Conservation (phyloP, 1,140 invertebrate genomes). For the Triops longicaudatus region DNA sequence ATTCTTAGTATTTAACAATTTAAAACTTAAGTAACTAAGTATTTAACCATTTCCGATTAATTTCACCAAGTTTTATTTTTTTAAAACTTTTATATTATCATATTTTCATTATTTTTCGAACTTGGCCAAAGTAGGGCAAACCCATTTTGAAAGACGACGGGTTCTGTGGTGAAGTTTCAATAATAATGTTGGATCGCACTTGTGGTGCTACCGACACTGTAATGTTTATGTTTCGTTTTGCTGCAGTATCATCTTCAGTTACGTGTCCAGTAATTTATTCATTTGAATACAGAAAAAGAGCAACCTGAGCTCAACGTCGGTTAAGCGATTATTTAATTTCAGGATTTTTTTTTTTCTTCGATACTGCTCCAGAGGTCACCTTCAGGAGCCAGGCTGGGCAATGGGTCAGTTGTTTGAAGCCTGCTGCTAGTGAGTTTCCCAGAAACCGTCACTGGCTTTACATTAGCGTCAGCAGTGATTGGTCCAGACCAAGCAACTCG, state of each 20-base stretch:
- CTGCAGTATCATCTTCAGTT: conserved; percentile 53
- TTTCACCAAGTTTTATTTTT: no score
- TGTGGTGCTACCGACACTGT: conserved; percentile 38
- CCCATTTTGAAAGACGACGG: no score
- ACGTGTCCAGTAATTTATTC: conserved; percentile 34
- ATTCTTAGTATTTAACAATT: no score
- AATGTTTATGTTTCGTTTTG: conserved; percentile 49
- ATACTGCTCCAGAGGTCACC: background rate
- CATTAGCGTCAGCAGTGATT: background rate
- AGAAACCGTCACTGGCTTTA: background rate
- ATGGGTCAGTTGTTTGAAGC: background rate
- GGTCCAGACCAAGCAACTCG: background rate
- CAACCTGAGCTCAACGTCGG: no score
- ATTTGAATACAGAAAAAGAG: background rate
- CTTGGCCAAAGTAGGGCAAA: no score
- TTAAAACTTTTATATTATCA: no score
- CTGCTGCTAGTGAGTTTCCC: background rate
- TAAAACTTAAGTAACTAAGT: no score
- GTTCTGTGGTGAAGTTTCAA: background rate
- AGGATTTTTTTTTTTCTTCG: background rate
- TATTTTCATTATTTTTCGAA: conserved; percentile 50
- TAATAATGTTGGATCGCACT: conserved; percentile 46
- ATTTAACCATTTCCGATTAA: no score
- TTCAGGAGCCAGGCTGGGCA: background rate
- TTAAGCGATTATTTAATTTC: background rate